Evolutionary conservation across 2,113 vertebrate genomes (phyloP), one percentile per base, ranked within the genome.

Genomic region (Chaetops frenatus): DNA sequence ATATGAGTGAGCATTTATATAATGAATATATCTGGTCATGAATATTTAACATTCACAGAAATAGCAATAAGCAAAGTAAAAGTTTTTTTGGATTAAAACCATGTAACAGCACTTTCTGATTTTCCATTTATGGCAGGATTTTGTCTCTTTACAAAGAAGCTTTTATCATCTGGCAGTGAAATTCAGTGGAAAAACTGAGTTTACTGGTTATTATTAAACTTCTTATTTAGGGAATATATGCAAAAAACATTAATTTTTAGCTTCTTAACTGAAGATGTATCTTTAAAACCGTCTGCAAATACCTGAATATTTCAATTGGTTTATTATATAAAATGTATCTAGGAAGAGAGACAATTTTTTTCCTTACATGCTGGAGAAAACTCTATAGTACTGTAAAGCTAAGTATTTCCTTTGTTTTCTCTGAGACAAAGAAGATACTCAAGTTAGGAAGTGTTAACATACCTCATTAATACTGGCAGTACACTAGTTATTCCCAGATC

Each of bases 1-100:
- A 81, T 81, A 85, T 51, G 47, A 92, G 21, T 76, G 61, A 96
- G 29, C 20, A 81, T 82, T 94, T 95, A 15, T 56, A 12, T 61
- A 72, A 84, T 36, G 35, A 48, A 11, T 67, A 73, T 87, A 92
- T 81, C 33, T 84, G 56, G 61, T 31, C 42, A 89, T 91, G 87
- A 92, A 91, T 93, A 81, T 79, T 87, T 87, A 92, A 71, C 27
- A 67, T 33, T 28, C 35, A 81, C 8, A 48, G 40, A 71, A 81
- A 62, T 8, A 47, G 38, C 18, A 33, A 84, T 92, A 7, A 33
- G 25, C 7, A 84, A 81, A 87, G 11, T 14, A 90, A 35, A 65
- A 57, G 90, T 76, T 36, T 81, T 11, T 2, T 5, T 2, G 24
- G 15, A 24, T 88, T 83, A 29, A 20, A 77, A 61, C 6, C 8